These are phyloP conservation scores for Drosophila ambigua DNA, from an alignment of 1,140 invertebrate species.

Conservation along the genomic window DNA sequence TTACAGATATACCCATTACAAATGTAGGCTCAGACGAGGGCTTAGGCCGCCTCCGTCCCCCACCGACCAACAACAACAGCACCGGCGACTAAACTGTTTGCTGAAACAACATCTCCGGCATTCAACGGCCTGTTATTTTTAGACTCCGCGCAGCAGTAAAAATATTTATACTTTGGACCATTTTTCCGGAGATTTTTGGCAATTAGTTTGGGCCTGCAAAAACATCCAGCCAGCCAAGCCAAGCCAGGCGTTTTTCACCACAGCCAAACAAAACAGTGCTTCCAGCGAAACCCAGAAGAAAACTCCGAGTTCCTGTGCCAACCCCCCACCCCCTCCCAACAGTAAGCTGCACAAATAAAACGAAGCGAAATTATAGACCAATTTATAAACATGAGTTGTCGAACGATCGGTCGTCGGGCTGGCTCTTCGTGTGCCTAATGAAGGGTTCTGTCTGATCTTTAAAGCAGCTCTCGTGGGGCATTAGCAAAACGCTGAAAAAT, in stretches of 20 bases:
- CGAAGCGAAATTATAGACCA: slow-evolving; percentile 77
- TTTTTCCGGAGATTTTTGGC: slow-evolving; percentile 67
- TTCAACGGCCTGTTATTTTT: slow-evolving; percentile 56
- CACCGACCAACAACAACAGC: slow-evolving; percentile 1
- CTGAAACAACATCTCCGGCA: slow-evolving; percentile 47
- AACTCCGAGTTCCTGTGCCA: neutral
- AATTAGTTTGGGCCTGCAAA: slow-evolving; percentile 70
- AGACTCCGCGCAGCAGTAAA: slow-evolving; percentile 2
- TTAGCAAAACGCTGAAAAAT: slow-evolving; percentile 82
- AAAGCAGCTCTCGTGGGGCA: slow-evolving; percentile 48
- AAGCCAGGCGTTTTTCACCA: slow-evolving; percentile 18
- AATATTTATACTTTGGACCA: slow-evolving; percentile 35
- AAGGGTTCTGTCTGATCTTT: slow-evolving; percentile 65
- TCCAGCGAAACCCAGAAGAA: slow-evolving; percentile 24
- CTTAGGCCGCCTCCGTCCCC: slow-evolving; percentile 35
- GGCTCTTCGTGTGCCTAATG: slow-evolving; percentile 69
- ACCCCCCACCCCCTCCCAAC: neutral
- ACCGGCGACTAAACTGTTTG: slow-evolving; percentile 56
- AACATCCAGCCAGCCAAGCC: slow-evolving; percentile 29
- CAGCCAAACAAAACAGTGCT: slow-evolving; percentile 11
- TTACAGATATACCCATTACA: slow-evolving; percentile 37
- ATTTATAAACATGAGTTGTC: slow-evolving; percentile 82
- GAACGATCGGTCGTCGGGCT: slow-evolving; percentile 20
- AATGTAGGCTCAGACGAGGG: slow-evolving; percentile 55
- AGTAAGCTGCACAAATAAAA: slow-evolving; percentile 75